A percentile compares a stretch with the other conserved stretches of the same genome.
Conservation (phyloP, 2,797 vertebrate species). For the Coccyzus lansbergi region DNA sequence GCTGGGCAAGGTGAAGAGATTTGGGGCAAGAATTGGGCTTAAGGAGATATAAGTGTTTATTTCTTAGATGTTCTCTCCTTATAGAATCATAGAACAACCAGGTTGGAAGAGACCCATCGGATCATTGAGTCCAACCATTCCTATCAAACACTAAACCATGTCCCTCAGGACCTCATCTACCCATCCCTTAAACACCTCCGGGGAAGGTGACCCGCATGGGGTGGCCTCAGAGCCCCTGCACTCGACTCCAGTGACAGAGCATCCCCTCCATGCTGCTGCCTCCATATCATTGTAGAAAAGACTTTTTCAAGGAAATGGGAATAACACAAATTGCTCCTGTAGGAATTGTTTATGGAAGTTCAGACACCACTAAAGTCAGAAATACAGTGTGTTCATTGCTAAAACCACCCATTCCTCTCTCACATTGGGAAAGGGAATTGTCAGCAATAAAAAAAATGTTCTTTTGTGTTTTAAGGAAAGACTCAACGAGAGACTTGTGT, state of each 20-base stretch:
- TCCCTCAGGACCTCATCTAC: too few relatives aligned
- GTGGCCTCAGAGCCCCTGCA: fast-evolving
- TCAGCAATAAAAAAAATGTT: neutral
- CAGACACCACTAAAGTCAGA: neutral
- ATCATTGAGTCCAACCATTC: too few relatives aligned
- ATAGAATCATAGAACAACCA: too few relatives aligned
- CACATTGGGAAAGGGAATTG: neutral
- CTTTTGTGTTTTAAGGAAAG: neutral
- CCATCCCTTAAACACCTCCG: too few relatives aligned
- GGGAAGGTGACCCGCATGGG: fast-evolving
- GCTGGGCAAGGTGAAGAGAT: neutral
- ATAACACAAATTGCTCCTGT: neutral
- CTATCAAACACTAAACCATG: too few relatives aligned
- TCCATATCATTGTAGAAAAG: neutral
- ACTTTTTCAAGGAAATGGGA: neutral
- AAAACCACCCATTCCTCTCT: neutral
- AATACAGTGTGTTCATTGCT: neutral
- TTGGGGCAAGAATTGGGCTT: neutral
- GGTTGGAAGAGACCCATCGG: too few relatives aligned
- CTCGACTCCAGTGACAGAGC: neutral
- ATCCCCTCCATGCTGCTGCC: fast-evolving
- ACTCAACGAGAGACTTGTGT: neutral
- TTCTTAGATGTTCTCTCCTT: neutral
- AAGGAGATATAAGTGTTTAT: neutral
- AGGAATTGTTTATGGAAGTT: neutral